These are phyloP conservation scores for Glyptemys insculpta DNA, from an alignment of 2,797 vertebrate genomes.

Conservation along the genomic window DNA sequence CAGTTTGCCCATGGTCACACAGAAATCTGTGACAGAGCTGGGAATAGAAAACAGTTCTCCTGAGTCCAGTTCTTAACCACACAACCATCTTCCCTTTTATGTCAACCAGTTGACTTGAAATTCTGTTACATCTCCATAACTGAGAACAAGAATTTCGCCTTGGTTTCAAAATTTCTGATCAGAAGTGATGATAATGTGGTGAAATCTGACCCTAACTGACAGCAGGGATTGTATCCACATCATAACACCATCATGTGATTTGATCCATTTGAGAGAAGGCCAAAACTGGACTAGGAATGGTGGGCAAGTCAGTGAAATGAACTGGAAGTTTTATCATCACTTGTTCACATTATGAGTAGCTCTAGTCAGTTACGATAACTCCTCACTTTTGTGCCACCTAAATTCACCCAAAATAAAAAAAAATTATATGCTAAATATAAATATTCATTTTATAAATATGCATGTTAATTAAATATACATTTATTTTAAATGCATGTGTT, in stretches of 20 bases:
- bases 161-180: neutral
- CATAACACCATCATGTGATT: neutral
- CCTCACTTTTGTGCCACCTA: constrained; percentile 77
- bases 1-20: neutral
- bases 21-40: neutral
- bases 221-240: neutral
- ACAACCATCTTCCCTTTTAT: neutral
- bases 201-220: neutral
- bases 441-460: constrained; percentile 90
- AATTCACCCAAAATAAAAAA: constrained; percentile 76
- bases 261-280: constrained; percentile 22
- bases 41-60: neutral
- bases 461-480: constrained; percentile 90
- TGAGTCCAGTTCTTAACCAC: neutral
- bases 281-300: constrained; percentile 59
- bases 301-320: constrained; percentile 69
- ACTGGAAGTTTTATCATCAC: constrained; percentile 52
- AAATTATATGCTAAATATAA: constrained; percentile 84
- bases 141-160: neutral
- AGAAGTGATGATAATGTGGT: neutral
- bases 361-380: constrained; percentile 75
- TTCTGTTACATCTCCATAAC: neutral
- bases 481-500: constrained; percentile 88
- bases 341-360: constrained; percentile 59
- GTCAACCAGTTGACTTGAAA: neutral